Evolutionary conservation across 1,140 invertebrate genomes (phyloP), one percentile per base, ranked within the genome.

Genomic region (Pseudachorutes palmiensis): DNA sequence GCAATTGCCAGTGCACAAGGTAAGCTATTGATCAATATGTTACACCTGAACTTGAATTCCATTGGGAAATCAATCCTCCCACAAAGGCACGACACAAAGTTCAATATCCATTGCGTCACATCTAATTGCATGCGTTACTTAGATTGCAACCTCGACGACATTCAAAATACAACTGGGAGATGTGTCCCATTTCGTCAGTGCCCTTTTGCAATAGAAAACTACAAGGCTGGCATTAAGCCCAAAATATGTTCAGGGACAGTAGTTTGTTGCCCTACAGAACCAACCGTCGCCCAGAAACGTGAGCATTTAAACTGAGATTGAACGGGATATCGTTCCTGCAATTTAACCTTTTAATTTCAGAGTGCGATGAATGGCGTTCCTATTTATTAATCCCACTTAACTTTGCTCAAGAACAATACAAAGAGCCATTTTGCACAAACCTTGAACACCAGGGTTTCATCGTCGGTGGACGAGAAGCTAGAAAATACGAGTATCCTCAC

Each of bases 191-290:
- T 72, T 24, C 24, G 49, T 28, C 16, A 68, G 2, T 72, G 71
- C 45, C 19, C 1, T 9, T 63, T 55, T 58, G 65, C 62, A 22
- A 49, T 70, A 2, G 60, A 55, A 31, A 30, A 61, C 14, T 57
- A 66, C 0, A 26, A 63, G 26, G 66, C 66, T 0, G 71, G 65
- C 3, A 41, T 64, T 19, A 28, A 29, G 14, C 65, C 66, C 3
- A 67, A 67, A 59, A 68, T 61, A 49, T 70, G 68, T 32, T 32
- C 64, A 14, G 68, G 65, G 31, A 57, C 31, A 29, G 30, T 64
- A 28, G 67, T 73, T 31, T 73, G 71, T 32, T 73, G 71, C 31
- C 71, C 71, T 2, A 69, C 55, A 16, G 32, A 64, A n/a, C 33
- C 24, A 2, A 66, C 68, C 1, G 24, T 68, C 2, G 19, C 65